A percentile compares a stretch with the other conserved stretches of the same genome.
Evolutionary conservation across 1,140 invertebrate genomes (phyloP).

Genomic region (Trichoplusia ni): DNA sequence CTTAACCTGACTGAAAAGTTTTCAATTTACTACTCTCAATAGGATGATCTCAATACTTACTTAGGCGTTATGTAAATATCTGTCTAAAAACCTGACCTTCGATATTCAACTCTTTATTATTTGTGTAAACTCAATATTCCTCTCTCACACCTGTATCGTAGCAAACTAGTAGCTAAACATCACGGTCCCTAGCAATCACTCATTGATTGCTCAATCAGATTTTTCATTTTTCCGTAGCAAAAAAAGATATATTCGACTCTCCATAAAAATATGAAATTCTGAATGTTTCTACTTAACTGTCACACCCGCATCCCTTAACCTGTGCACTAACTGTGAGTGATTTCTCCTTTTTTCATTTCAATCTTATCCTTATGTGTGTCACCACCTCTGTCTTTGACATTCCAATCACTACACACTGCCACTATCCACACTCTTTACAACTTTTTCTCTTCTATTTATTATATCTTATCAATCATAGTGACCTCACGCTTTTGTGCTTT

Average conservation of each 20-base stretch:
- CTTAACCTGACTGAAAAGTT: constrained; percentile 15
- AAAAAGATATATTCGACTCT: constrained; percentile 64
- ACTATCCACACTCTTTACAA: constrained; percentile 77
- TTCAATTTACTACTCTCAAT: constrained; percentile 2
- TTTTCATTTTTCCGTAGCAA: constrained; percentile 64
- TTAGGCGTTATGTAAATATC: constrained; percentile 13
- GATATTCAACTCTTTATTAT: constrained; percentile 15
- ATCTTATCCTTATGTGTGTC: constrained; percentile 61
- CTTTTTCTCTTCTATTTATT: constrained; percentile 68
- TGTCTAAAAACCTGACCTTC: constrained; percentile 19
- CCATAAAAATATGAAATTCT: constrained; percentile 66
- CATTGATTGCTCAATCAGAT: constrained; percentile 56
- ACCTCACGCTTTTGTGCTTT: constrained; percentile 75
- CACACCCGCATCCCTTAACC: constrained; percentile 71
- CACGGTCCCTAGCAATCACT: constrained; percentile 41
- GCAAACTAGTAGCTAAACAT: constrained; percentile 16
- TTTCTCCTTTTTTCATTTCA: constrained; percentile 71
- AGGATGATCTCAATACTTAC: constrained; percentile 21
- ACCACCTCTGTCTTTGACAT: constrained; percentile 69
- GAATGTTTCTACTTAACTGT: constrained; percentile 71
- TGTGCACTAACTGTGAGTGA: constrained; percentile 78
- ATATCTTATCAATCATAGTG: constrained; percentile 61
- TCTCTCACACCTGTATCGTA: constrained; percentile 23
- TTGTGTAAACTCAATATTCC: constrained; percentile 21
- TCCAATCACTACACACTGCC: constrained; percentile 67